A percentile compares a stretch with the other conserved stretches of the same genome.
These are phyloP conservation scores for Holacanthella duospinosa DNA, from an alignment of 2,888 invertebrate genomes.

Conservation along the genomic window DNA sequence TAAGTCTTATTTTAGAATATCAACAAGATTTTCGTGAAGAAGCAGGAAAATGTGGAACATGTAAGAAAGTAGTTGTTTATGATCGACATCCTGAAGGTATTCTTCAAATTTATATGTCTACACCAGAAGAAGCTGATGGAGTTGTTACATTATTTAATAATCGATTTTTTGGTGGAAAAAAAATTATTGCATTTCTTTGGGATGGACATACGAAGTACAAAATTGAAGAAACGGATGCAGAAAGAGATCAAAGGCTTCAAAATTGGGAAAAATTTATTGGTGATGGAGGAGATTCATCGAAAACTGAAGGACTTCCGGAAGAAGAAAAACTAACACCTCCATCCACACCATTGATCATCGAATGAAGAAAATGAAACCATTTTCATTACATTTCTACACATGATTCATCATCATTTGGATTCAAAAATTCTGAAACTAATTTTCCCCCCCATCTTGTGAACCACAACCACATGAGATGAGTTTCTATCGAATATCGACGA, in stretches of 20 bases:
- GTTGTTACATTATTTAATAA: conserved; percentile 78
- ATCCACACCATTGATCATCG: background rate
- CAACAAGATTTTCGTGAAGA: conserved; percentile 82
- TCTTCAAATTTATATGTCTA: conserved; percentile 79
- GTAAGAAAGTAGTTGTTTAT: conserved; percentile 78
- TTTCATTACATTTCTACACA: too few species aligned
- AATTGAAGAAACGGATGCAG: conserved; percentile 80
- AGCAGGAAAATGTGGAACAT: conserved; percentile 80
- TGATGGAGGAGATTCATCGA: conserved; percentile 42
- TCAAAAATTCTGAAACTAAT: too few species aligned
- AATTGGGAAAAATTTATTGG: conserved; percentile 82
- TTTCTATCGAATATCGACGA: too few species aligned
- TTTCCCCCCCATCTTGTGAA: too few species aligned
- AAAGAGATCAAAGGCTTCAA: conserved; percentile 64
- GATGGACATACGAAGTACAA: conserved; percentile 90
- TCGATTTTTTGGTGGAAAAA: conserved; percentile 77
- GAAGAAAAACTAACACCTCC: conserved; percentile 1
- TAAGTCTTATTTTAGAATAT: conserved; percentile 76
- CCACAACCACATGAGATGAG: too few species aligned
- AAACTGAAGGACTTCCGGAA: background rate
- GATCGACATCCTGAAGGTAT: conserved; percentile 92
- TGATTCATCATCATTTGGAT: too few species aligned
- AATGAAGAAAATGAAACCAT: background rate
- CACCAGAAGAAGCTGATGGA: conserved; percentile 81
- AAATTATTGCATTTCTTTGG: conserved; percentile 79